phyloP scores from a whole-genome alignment of 2,888 invertebrate species.

The Nipponacmea schrenckii region DNA sequence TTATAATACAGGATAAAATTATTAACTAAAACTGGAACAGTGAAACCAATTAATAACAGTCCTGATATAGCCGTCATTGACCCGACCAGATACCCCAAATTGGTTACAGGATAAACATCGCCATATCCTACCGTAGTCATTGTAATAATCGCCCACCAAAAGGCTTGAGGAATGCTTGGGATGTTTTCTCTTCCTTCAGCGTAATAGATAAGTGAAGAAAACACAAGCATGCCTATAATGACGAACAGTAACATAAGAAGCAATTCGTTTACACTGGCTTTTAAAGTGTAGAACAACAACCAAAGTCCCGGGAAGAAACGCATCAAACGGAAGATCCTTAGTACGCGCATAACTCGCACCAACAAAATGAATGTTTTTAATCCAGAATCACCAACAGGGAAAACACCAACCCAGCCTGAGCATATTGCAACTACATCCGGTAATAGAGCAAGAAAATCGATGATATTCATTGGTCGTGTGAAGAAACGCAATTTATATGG shows the following conservation, averaged over 20 bases:
- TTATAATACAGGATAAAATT: slow-evolving; percentile 47
- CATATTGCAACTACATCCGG: slow-evolving; percentile 35
- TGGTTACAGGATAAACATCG: slow-evolving; percentile 40
- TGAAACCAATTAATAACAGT: slow-evolving; percentile 40
- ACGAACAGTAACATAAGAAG: slow-evolving; percentile 45
- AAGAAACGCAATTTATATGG: slow-evolving; percentile 35
- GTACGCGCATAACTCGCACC: slow-evolving; percentile 40
- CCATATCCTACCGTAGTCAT: slow-evolving; percentile 56
- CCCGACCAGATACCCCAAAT: slow-evolving; percentile 38
- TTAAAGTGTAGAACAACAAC: slow-evolving; percentile 49
- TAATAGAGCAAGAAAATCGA: slow-evolving; percentile 40
- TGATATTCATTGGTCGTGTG: slow-evolving; percentile 32
- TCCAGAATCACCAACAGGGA: not conserved
- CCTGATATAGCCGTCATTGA: slow-evolving; percentile 38
- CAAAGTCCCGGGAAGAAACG: slow-evolving; percentile 44
- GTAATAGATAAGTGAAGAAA: slow-evolving; percentile 48
- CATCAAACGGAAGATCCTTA: slow-evolving; percentile 42
- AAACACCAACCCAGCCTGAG: not conserved
- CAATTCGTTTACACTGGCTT: slow-evolving; percentile 47
- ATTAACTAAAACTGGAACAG: slow-evolving; percentile 46
- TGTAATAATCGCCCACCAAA: slow-evolving; percentile 52
- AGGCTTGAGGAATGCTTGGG: slow-evolving; percentile 41
- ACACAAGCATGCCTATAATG: slow-evolving; percentile 46
- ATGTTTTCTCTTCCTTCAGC: slow-evolving; percentile 36
- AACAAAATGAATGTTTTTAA: slow-evolving; percentile 22